Base-by-base conservation (phyloP, 2,888 invertebrate genomes). In the Aphidoletes aphidimyza region DNA sequence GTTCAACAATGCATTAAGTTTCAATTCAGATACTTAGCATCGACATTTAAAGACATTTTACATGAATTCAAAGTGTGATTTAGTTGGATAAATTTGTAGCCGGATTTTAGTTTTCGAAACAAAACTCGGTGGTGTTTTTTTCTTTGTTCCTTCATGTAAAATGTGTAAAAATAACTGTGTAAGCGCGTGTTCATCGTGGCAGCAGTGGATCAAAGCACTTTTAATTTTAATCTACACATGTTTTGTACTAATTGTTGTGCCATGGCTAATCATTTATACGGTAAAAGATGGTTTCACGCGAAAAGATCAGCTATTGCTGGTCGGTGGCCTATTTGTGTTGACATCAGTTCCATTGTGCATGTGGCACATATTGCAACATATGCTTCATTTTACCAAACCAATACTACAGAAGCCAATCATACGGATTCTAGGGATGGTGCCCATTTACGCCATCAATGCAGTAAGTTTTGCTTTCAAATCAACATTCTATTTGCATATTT, bases 401-500 rank as follows among this genome's bases (percentile, higher is more conserved):
- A 94, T 93, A 87, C 91, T 98, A 87, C 98, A 98, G 88, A 96
- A 97, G 90, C 96, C 97, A 90, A 96, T 98, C 86, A 97, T 98
- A 87, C 94, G 98, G 94, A 95, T 98, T 89, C 89, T 98, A 87
- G 98, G 98, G 97, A 98, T 98, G 98, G 98, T 98, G 84, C 98
- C 98, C 86, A 97, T 98, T 87, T 98, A 98, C 92, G 97, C 97
- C 59, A 90, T 96, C 11, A 97, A 98, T 93, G 97, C 98, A 86
- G 95, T 96, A 92, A 93, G 94, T 92, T 88, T n/a, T 19, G 9
- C 17, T 14, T 42, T 42, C 42, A 42, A n/a, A n/a, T n/a, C n/a
- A n/a, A n/a, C n/a, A n/a, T n/a, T n/a, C n/a, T n/a, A n/a, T n/a
- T n/a, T n/a, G n/a, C n/a, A n/a, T n/a, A n/a, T n/a, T n/a, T n/a